Base-by-base conservation (phyloP, 2,113 vertebrate species). In the Andinoacara biseriatus region DNA sequence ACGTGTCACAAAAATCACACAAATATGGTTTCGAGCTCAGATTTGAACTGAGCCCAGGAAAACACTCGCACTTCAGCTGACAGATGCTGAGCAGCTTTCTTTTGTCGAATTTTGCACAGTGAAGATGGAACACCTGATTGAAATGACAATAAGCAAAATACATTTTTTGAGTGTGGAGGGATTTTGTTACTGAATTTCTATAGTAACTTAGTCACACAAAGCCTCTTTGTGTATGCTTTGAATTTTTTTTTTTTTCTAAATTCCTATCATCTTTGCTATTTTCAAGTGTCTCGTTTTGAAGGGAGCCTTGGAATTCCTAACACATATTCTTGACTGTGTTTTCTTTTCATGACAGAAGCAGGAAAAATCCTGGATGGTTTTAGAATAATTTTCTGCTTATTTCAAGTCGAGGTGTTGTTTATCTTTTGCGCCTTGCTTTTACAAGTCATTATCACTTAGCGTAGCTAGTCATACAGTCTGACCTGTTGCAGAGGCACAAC, bases 401-500 rank as follows among this genome's bases (percentile, higher is more conserved):
- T 58, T 38, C 46, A 58, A 59, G 20, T 59, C 40, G 61, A 80
- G 57, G 40, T 81, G 74, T 62, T 86, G 58, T 81, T 90, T 76
- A 74, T 81, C 72, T 61, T 72, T 29, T n/a, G 26, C 58, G 33
- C 46, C 61, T 24, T 10, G 67, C 78, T 80, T 75, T 84, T 79
- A 13, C 29, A 43, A 84, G 77, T 82, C 75, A 62, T 82, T 57
- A 61, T 69, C 78, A 84, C 80, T 87, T 82, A 74, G 35, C 60
- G 56, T 49, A 40, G 26, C 78, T 81, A 76, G 84, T 77, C 2
- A 7, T 56, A 13, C 46, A 60, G 40, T 22, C 49, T 46, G 79
- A 90, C 89, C 75, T 92, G 90, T 91, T 91, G 85, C 81, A 43
- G 76, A 69, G 78, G 46, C 67, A 61, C 67, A 40, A 46, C 78